Evolutionary conservation across 2,888 invertebrate species (phyloP).

Genomic region (Sesia apiformis): DNA sequence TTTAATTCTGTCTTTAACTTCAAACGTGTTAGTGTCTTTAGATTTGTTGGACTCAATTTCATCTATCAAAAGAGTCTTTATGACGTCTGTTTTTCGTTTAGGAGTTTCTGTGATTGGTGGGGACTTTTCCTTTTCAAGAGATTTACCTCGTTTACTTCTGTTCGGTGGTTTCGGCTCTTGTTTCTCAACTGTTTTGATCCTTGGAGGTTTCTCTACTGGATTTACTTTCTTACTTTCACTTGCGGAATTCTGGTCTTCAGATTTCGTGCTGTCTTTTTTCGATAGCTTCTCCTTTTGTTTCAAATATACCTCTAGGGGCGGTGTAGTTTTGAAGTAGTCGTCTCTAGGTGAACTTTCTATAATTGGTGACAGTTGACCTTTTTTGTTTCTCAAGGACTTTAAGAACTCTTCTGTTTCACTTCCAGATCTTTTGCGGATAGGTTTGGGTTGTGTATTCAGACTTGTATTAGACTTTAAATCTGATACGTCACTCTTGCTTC

Average conservation of each 20-base stretch:
- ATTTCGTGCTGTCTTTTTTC: slow-evolving; percentile 35
- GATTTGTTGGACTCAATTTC: slow-evolving; percentile 47
- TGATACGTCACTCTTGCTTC: slow-evolving; percentile 79
- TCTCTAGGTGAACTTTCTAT: slow-evolving; percentile 84
- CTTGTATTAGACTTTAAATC: slow-evolving; percentile 73
- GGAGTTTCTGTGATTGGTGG: slow-evolving; percentile 53
- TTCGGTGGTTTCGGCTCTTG: slow-evolving; percentile 56
- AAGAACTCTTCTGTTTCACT: slow-evolving; percentile 77
- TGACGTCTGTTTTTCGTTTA: slow-evolving; percentile 53
- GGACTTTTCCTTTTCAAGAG: slow-evolving; percentile 42
- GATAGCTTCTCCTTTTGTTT: slow-evolving; percentile 51
- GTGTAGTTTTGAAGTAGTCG: slow-evolving; percentile 76
- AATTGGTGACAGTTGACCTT: slow-evolving; percentile 84
- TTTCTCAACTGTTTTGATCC: slow-evolving; percentile 51
- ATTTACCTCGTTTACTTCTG: slow-evolving; percentile 52
- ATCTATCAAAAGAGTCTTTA: slow-evolving; percentile 49
- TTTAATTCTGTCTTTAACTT: slow-evolving; percentile 66
- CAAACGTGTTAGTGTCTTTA: slow-evolving; percentile 33
- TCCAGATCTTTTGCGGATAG: slow-evolving; percentile 73
- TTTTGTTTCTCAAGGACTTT: slow-evolving; percentile 71
- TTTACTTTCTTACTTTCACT: slow-evolving; percentile 53
- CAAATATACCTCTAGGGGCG: slow-evolving; percentile 52
- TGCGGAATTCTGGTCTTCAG: slow-evolving; percentile 30
- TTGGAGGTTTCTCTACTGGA: slow-evolving; percentile 63
- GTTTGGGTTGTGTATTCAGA: slow-evolving; percentile 50